phyloP scores from a whole-genome alignment of 2,113 vertebrate genomes.

The Donacobius atricapilla region DNA sequence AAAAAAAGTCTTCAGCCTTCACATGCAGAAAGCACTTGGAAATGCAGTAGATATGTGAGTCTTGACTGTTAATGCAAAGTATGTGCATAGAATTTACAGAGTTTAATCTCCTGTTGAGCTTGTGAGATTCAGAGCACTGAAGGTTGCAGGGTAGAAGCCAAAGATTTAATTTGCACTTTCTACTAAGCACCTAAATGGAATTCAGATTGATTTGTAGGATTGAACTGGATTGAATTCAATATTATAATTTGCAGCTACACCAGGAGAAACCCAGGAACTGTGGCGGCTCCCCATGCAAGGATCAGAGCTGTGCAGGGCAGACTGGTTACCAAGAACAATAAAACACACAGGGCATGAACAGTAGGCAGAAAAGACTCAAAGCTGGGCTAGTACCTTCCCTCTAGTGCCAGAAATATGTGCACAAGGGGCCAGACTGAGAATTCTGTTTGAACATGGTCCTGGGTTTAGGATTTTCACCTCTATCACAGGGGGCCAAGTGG shows the following conservation, averaged over 20 bases:
- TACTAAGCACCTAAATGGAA: not conserved
- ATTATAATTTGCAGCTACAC: not conserved
- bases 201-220: not conserved
- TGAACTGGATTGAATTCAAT: not conserved
- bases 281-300: fast-evolving
- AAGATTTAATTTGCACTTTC: not conserved
- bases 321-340: not conserved
- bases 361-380: not conserved
- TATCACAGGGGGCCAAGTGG: fast-evolving
- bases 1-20: not conserved
- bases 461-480: not conserved
- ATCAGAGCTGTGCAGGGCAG: not conserved
- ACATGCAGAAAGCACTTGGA: not conserved
- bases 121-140: not conserved
- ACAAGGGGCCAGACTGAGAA: too few relatives aligned
- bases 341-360: not conserved
- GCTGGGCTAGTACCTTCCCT: not conserved
- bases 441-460: not conserved
- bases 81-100: not conserved
- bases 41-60: not conserved
- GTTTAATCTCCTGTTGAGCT: not conserved
- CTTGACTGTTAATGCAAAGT: not conserved
- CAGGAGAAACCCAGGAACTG: not conserved
- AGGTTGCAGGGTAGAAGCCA: not conserved
- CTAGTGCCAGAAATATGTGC: not conserved